Evolutionary conservation across 2,888 invertebrate species (phyloP), one percentile per base, ranked within the genome.

Genomic region (Sarcophaga subvicina): DNA sequence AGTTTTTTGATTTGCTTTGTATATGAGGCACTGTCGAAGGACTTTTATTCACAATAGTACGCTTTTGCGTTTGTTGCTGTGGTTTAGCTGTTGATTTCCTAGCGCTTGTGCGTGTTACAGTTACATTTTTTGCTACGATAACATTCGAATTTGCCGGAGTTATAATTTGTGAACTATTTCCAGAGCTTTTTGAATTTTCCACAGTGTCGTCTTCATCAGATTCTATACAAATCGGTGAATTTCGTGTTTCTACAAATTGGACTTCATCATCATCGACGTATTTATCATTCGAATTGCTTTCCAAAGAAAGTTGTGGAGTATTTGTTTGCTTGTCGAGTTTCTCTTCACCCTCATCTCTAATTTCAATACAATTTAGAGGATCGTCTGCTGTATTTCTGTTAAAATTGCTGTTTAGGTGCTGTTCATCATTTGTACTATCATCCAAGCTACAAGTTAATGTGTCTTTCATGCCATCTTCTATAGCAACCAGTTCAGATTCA

Each of bases 191-290:
- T 10, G 49, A 37, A 2, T 62, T 67, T 67, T 78, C 54, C 62
- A 76, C 4, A 62, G 47, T 49, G 27, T 89, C 89, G 37, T 90
- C 90, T 2, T 90, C 90, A 69, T 90, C 90, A 3, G 90, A 90
- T 80, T 90, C 90, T 45, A 90, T 82, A 62, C 90, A 90, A 81
- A 90, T 90, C 0, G 90, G 90, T 3, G 90, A 90, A 60, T 89
- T 88, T 8, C 90, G 89, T 1, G 88, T 88, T 80, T 90, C 90
- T 22, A 90, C 89, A 12, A 90, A 86, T 47, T 90, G 87, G 4
- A 90, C 90, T 78, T 90, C 90, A 67, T 90, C 90, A 66, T 90
- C 90, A 25, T 89, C 89, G 1, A 88, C 87, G 27, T 86, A 86
- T 5, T 87, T 84, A 17, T 85, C 83, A 54, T 54, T 54, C 4